phyloP scores from a whole-genome alignment of 2,888 invertebrate species.

The Furcula furcula region DNA sequence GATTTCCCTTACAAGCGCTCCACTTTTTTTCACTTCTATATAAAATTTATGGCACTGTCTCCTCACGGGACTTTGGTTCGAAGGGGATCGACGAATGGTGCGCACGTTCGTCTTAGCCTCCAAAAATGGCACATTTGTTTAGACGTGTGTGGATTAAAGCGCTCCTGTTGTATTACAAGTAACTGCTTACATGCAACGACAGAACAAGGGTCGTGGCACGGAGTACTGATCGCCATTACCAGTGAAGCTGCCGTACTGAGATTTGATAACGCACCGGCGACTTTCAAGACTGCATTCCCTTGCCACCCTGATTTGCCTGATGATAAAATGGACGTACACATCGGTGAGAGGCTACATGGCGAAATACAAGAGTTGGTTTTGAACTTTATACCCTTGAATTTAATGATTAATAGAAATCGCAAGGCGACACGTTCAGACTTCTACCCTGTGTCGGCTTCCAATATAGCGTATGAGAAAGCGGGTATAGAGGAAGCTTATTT shows the following conservation, averaged over 20 bases:
- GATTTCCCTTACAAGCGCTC: slow-evolving; percentile 55
- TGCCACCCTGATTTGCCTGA: slow-evolving; percentile 65
- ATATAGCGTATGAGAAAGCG: slow-evolving; percentile 65
- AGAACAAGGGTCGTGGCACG: slow-evolving; percentile 69
- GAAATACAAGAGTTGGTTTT: slow-evolving; percentile 69
- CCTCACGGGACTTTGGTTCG: slow-evolving; percentile 68
- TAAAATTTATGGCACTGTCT: slow-evolving; percentile 67
- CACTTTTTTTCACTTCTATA: slow-evolving; percentile 66
- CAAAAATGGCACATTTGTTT: slow-evolving; percentile 71
- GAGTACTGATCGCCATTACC: slow-evolving; percentile 59
- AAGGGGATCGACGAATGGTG: slow-evolving; percentile 50
- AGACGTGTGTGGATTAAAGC: slow-evolving; percentile 54
- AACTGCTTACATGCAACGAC: slow-evolving; percentile 51
- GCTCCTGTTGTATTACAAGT: slow-evolving; percentile 53
- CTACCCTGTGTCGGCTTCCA: slow-evolving; percentile 50
- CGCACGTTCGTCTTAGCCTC: slow-evolving; percentile 55
- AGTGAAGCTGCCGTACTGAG: slow-evolving; percentile 57
- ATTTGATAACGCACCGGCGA: slow-evolving; percentile 55
- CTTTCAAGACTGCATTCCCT: slow-evolving; percentile 49
- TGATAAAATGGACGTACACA: slow-evolving; percentile 53
- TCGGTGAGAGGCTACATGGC: slow-evolving; percentile 71
- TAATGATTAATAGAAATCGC: slow-evolving; percentile 39
- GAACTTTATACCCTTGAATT: slow-evolving; percentile 65
- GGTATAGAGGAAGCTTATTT: slow-evolving; percentile 61
- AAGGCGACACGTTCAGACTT: slow-evolving; percentile 32